These are phyloP conservation scores for Megaleporinus macrocephalus DNA, from an alignment of 2,113 vertebrate species.

Conservation along the genomic window DNA sequence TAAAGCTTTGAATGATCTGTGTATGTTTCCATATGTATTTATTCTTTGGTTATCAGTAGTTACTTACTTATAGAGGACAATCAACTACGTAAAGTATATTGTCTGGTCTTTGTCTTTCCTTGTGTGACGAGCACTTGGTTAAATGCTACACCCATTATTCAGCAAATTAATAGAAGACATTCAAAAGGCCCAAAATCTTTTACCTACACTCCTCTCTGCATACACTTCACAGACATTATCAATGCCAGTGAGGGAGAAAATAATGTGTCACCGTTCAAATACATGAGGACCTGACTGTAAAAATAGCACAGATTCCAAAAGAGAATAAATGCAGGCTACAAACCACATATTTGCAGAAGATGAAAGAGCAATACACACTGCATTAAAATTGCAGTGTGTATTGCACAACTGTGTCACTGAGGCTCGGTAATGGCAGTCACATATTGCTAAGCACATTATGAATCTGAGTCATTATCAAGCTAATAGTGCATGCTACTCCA, in stretches of 20 bases:
- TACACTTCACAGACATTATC: neutral
- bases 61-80: too few species aligned
- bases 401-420: constrained; percentile 13
- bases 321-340: neutral
- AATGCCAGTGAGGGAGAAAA: too few species aligned
- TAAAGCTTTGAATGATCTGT: too few species aligned
- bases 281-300: too few species aligned
- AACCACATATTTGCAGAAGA: neutral
- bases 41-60: neutral
- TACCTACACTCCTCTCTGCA: neutral
- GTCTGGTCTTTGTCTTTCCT: neutral
- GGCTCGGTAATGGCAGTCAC: constrained; percentile 5
- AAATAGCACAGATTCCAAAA: neutral
- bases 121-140: neutral
- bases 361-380: neutral
- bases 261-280: too few species aligned
- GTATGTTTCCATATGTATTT: neutral
- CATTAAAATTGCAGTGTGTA: neutral
- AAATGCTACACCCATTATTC: neutral
- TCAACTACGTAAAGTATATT: neutral
- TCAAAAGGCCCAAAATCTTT: neutral
- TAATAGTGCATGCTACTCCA: constrained; percentile 18
- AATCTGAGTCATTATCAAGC: constrained; percentile 28
- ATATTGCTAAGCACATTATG: constrained; percentile 19
- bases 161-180: neutral